Percentiles rank a stretch among this genome's conserved stretches.
Evolutionary conservation across 2,888 invertebrate genomes (phyloP).

Genomic region (Cyclophora punctaria): DNA sequence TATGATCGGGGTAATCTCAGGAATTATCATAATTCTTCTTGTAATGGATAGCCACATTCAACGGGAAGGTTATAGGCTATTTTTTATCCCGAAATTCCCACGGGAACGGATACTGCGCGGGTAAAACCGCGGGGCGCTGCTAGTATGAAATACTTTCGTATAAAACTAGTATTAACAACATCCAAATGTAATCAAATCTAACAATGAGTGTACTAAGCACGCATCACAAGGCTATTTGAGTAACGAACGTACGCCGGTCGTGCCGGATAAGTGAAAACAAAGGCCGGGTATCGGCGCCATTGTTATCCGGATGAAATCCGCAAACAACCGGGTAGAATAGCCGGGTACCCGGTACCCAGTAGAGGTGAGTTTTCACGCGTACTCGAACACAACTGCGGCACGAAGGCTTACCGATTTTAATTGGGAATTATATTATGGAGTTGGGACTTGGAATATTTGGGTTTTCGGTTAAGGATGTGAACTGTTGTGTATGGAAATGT

Average conservation of each 20-base stretch:
- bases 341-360: conserved; percentile 1
- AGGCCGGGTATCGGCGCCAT: conserved; percentile 40
- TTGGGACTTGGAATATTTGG: conserved; percentile 6
- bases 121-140: too few species aligned
- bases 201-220: conserved; percentile 11
- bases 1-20: too few species aligned
- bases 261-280: conserved; percentile 50
- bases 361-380: conserved; percentile 22
- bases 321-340: conserved; percentile 36
- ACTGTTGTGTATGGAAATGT: too few species aligned
- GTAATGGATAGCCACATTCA: too few species aligned
- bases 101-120: too few species aligned
- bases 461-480: conserved; percentile 3
- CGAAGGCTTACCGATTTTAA: conserved; percentile 18
- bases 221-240: conserved; percentile 29
- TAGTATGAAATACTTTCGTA: too few species aligned
- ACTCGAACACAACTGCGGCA: conserved; percentile 11
- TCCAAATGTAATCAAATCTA: too few species aligned
- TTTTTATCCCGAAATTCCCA: too few species aligned
- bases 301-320: conserved; percentile 48
- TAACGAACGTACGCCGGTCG: conserved; percentile 32
- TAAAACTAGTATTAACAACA: too few species aligned
- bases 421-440: conserved; percentile 16
- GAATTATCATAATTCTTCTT: too few species aligned
- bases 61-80: too few species aligned